Evolutionary conservation across 2,888 invertebrate genomes (phyloP).

Genomic region (Saturnia japonica): DNA sequence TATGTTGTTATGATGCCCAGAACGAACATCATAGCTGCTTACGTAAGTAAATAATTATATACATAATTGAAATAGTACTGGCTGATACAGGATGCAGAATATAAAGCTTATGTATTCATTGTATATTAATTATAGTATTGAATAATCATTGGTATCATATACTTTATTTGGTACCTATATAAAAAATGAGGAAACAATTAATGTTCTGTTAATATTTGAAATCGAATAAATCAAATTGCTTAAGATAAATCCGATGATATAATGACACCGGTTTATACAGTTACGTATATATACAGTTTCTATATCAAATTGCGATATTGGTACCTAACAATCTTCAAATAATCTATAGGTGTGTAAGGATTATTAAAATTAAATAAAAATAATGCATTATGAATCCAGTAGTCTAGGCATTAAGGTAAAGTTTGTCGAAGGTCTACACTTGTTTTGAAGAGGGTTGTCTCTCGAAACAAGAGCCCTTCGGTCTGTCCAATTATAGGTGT

Average conservation of each 20-base stretch:
- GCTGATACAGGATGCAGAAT: not conserved
- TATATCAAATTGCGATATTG: not conserved
- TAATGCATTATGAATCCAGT: not conserved
- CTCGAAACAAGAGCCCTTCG: slow-evolving; percentile 63
- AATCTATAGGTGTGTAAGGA: not conserved
- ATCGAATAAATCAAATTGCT: not conserved
- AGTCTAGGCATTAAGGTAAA: slow-evolving; percentile 15
- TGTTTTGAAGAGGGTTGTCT: slow-evolving; percentile 68
- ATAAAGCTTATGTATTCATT: not conserved
- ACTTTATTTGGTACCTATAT: not conserved
- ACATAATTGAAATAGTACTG: not conserved
- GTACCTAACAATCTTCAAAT: not conserved
- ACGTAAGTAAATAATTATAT: slow-evolving; percentile 44
- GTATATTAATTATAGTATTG: not conserved
- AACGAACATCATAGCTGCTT: slow-evolving; percentile 31
- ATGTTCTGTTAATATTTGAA: not conserved
- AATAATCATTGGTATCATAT: not conserved
- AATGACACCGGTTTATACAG: not conserved
- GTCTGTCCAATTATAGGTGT: slow-evolving; percentile 74
- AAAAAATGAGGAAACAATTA: not conserved
- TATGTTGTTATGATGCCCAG: slow-evolving; percentile 23
- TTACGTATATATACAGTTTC: not conserved
- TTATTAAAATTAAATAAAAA: not conserved
- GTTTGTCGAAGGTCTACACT: slow-evolving; percentile 51
- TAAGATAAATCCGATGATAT: not conserved